Percentiles rank a stretch among this genome's conserved stretches.
phyloP scores from a whole-genome alignment of 2,113 vertebrate genomes.

The Eretmochelys imbricata region DNA sequence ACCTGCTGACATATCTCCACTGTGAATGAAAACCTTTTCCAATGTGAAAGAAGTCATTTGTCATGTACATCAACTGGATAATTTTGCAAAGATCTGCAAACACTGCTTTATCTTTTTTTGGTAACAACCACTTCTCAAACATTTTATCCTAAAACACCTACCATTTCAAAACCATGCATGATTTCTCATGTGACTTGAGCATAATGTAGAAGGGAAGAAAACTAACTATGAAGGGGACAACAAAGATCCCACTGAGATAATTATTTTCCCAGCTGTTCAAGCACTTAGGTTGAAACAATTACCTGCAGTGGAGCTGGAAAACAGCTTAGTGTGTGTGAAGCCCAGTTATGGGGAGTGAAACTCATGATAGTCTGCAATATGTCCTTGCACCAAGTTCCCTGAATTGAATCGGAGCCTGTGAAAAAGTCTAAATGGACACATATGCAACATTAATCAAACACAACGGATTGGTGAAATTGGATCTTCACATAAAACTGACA shows the following conservation, averaged over 20 bases:
- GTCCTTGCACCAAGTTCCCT: conserved; percentile 99
- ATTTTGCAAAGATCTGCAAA: neutral
- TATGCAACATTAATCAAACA: neutral
- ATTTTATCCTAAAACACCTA: neutral
- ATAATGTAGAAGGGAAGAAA: neutral
- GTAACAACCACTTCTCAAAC: neutral
- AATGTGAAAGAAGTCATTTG: neutral
- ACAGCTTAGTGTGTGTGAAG: conserved; percentile 96
- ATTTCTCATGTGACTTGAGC: neutral
- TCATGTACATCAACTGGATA: no score
- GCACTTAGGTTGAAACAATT: conserved; percentile 44
- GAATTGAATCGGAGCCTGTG: conserved; percentile 98
- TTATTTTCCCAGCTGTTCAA: neutral
- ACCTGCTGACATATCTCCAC: neutral
- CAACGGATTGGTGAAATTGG: neutral
- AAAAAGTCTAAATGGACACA: conserved; percentile 90
- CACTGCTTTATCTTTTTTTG: neutral
- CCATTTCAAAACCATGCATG: neutral
- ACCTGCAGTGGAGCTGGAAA: conserved; percentile 98
- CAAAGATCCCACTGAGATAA: neutral
- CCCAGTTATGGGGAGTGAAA: conserved; percentile 99
- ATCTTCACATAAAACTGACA: neutral
- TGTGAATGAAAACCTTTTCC: neutral
- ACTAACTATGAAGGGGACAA: neutral
- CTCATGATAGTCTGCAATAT: conserved; percentile 98